Base-by-base conservation (phyloP, 2,797 vertebrate species). In the Ceryle rudis region DNA sequence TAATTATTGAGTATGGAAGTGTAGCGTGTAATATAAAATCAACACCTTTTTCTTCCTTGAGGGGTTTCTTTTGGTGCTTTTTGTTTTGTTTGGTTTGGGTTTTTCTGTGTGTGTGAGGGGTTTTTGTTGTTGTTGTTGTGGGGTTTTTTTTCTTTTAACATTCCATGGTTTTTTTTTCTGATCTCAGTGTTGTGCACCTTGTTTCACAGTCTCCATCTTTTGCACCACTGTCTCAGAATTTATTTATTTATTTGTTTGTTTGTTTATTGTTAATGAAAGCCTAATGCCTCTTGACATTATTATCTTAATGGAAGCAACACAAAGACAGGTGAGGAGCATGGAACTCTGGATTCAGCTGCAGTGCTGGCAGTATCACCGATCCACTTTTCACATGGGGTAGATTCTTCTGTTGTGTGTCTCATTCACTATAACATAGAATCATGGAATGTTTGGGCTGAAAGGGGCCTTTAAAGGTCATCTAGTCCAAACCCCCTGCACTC, bases 31-130 rank as follows among this genome's bases (percentile, higher is more conserved):
- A 61, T 62, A 7, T 66, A 33, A 82, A 92, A 77, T 42, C 7
- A 65, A 52, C 12, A 2, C 0, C 3, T 8, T 22, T n/a, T 9
- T 9, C 19, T 5, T 1, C 1, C 4, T 19, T 31, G 51, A 19
- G 51, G 49, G 2, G 39, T 41, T 9, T 22, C 14, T 72, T 17
- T 69, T 28, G 16, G 12, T 23, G 46, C 11, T 6, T 7, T 19
- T 54, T 49, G 11, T 6, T 14, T 47, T 22, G 46, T 6, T 46
- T 46, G 46, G 11, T 21, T 46, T 46, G 44, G 44, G 19, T 22
- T 23, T 11, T 20, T 47, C 11, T 47, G 11, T 44, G 44, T 44
- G 18, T 23, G 21, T 47, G 21, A 41, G 14, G 39, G 39, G 14
- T 41, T 41, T 15, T 41, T 41, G 14, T 41, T 25, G 11, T 28